Conservation (phyloP, 2,113 vertebrate species). For the Narcine bancroftii region DNA sequence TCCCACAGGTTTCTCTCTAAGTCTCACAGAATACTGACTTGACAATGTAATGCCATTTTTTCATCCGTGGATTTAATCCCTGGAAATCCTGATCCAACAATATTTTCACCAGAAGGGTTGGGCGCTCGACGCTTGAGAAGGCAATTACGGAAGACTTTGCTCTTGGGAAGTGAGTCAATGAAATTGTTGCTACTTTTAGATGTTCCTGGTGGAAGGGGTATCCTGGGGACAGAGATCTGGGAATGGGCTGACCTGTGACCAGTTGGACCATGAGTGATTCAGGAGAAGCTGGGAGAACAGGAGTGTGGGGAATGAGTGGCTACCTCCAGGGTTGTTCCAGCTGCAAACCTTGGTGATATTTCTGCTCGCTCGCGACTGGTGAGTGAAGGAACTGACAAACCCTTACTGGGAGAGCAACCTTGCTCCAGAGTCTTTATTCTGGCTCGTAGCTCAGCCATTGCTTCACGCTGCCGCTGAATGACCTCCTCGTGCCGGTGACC, state of each 20-base stretch:
- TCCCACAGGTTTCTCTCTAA: too few species aligned
- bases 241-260: neutral
- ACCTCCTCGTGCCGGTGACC: constrained; percentile 58
- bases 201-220: neutral
- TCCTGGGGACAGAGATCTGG: neutral
- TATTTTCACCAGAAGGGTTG: too few species aligned
- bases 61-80: too few species aligned
- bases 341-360: neutral
- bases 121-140: too few species aligned
- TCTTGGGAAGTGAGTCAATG: too few species aligned
- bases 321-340: neutral
- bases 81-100: too few species aligned
- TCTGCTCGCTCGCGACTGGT: too few species aligned
- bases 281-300: neutral
- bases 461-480: constrained; percentile 57
- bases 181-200: too few species aligned
- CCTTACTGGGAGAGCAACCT: constrained; percentile 44
- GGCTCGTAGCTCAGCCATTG: constrained; percentile 52
- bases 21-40: too few species aligned
- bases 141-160: too few species aligned
- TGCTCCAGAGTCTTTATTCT: constrained; percentile 54
- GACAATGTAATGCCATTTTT: too few species aligned
- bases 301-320: neutral
- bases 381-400: neutral
- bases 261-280: neutral